Percentiles rank a stretch among this genome's conserved stretches.
phyloP scores from a whole-genome alignment of 2,113 vertebrate genomes.

The Cephalopterus ornatus region DNA sequence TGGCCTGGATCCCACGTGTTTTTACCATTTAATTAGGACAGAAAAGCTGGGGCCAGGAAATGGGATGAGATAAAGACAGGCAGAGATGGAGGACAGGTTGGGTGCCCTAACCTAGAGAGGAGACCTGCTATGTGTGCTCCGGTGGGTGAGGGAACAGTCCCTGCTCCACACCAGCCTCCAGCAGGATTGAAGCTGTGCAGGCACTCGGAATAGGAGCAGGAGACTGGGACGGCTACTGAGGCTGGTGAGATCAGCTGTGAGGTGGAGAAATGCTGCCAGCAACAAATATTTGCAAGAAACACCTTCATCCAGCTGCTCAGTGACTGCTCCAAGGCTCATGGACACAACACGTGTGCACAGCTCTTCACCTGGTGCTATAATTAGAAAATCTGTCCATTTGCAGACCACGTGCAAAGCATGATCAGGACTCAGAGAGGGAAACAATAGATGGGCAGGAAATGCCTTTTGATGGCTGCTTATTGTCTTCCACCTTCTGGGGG shows the following conservation, averaged over 20 bases:
- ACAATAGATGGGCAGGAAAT: conserved; percentile 60
- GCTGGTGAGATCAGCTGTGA: not conserved
- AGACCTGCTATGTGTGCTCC: rapidly evolving
- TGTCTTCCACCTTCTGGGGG: conserved; percentile 55
- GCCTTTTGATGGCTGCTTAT: conserved; percentile 21
- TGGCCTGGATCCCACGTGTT: conserved; percentile 53
- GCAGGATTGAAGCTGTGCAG: not conserved
- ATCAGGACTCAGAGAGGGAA: not conserved
- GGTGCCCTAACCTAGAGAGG: not conserved
- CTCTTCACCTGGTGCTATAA: not conserved
- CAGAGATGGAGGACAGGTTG: not conserved
- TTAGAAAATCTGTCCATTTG: not conserved
- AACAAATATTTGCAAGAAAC: not conserved
- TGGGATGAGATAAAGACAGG: not conserved
- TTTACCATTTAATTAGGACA: conserved; percentile 58
- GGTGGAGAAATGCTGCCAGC: not conserved
- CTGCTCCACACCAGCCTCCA: not conserved
- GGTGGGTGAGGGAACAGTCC: not conserved
- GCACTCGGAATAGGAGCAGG: not conserved
- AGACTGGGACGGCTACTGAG: not conserved
- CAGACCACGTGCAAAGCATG: not conserved
- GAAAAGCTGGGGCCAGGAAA: conserved; percentile 31
- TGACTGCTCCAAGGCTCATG: not conserved
- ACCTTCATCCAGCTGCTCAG: not conserved
- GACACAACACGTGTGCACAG: rapidly evolving